Percentiles rank a stretch among this genome's conserved stretches.
Evolutionary conservation across 1,140 invertebrate genomes (phyloP).

Genomic region (Pseudobourletiella spinata): DNA sequence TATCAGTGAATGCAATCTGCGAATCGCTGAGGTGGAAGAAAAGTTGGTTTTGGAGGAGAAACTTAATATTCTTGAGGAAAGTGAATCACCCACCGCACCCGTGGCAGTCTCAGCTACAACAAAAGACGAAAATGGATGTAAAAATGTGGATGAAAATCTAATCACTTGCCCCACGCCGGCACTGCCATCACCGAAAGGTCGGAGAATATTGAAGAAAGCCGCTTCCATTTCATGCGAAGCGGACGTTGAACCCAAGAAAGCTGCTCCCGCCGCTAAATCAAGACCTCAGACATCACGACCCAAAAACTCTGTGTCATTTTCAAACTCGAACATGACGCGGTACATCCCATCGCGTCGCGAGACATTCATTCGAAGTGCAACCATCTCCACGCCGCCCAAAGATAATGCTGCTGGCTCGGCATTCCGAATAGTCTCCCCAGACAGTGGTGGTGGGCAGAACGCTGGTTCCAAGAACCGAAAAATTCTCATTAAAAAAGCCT

Average conservation of each 20-base stretch:
- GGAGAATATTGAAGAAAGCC: too few species aligned
- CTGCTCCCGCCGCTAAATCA: not conserved
- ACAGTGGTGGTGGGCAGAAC: not conserved
- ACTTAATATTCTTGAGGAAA: too few species aligned
- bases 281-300: not conserved
- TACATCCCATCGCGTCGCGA: not conserved
- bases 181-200: too few species aligned
- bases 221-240: constrained; percentile 32
- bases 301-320: not conserved
- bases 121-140: too few species aligned
- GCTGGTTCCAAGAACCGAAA: constrained; percentile 18
- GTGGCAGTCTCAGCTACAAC: too few species aligned
- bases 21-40: not conserved
- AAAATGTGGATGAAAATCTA: too few species aligned
- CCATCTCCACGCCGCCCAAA: not conserved
- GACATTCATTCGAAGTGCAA: too few species aligned
- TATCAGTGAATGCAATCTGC: constrained; percentile 13
- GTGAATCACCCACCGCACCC: too few species aligned
- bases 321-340: not conserved
- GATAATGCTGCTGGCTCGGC: not conserved
- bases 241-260: constrained; percentile 4
- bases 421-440: not conserved
- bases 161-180: too few species aligned
- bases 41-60: not conserved
- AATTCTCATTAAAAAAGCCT: constrained; percentile 30